A percentile compares a stretch with the other conserved stretches of the same genome.
These are phyloP conservation scores for Apodemia zela DNA, from an alignment of 2,888 invertebrate species.

Conservation along the genomic window DNA sequence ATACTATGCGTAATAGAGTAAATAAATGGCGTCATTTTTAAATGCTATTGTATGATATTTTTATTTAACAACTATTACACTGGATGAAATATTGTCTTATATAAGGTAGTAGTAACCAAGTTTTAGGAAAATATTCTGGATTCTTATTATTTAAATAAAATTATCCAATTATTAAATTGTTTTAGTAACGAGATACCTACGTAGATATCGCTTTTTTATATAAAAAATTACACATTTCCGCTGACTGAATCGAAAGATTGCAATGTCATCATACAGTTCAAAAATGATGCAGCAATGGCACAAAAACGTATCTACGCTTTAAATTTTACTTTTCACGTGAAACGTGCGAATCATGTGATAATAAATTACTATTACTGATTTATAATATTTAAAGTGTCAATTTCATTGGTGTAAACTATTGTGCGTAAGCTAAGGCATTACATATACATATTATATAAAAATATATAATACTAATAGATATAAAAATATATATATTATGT, in stretches of 20 bases:
- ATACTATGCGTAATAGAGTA: too few species aligned
- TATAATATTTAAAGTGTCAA: neutral
- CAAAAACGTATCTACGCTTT: neutral
- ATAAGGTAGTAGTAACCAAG: neutral
- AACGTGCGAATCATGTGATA: neutral
- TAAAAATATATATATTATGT: slow-evolving; percentile 12
- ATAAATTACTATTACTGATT: neutral
- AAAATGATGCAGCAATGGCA: neutral
- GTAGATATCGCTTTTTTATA: too few species aligned
- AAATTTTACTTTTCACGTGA: neutral
- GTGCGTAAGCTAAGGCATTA: slow-evolving; percentile 12
- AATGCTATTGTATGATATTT: neutral
- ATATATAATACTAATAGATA: neutral
- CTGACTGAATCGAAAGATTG: too few species aligned
- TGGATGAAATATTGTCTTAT: neutral
- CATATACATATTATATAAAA: slow-evolving; percentile 12
- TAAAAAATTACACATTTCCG: too few species aligned
- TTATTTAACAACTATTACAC: neutral
- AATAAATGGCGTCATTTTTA: neutral
- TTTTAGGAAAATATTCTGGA: neutral
- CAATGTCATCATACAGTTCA: too few species aligned
- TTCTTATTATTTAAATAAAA: too few species aligned
- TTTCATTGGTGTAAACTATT: neutral
- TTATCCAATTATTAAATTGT: too few species aligned
- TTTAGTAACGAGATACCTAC: too few species aligned